Conservation (phyloP, 2,888 invertebrate species). For the Drosophila neotestacea region DNA sequence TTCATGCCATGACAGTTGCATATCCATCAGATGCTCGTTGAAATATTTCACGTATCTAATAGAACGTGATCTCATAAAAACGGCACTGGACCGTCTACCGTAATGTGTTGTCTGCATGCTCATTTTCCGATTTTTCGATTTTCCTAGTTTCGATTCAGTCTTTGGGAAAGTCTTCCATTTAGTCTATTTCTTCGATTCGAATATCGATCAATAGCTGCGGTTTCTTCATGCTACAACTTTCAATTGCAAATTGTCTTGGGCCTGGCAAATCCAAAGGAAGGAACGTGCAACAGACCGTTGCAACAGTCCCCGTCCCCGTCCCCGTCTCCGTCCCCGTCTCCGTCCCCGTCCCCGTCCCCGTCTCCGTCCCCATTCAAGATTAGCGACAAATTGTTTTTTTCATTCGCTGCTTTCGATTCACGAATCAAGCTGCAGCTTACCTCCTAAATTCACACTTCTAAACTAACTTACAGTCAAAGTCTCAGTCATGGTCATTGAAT, state of each 20-base stretch:
- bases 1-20: conserved; percentile 50
- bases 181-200: conserved; percentile 46
- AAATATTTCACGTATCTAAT: conserved; percentile 82
- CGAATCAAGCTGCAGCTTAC: conserved; percentile 30
- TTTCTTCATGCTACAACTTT: conserved; percentile 60
- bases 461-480: conserved; percentile 44
- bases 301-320: conserved; percentile 7
- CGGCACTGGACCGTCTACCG: conserved; percentile 31
- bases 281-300: conserved; percentile 42
- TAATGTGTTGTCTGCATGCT: conserved; percentile 28
- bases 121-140: conserved; percentile 16
- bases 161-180: conserved; percentile 65
- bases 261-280: conserved; percentile 16
- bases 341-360: neutral
- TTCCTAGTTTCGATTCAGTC: conserved; percentile 19
- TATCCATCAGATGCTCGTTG: conserved; percentile 60
- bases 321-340: neutral
- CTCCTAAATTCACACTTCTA: conserved; percentile 23
- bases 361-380: conserved; percentile 25
- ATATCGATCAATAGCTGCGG: conserved; percentile 59
- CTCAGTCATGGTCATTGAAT: conserved; percentile 83
- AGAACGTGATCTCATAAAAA: conserved; percentile 83
- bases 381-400: conserved; percentile 67
- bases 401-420: no score
- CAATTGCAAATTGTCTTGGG: conserved; percentile 61